Base-by-base conservation (phyloP, 2,113 vertebrate species). In the Peucedramus taeniatus region DNA sequence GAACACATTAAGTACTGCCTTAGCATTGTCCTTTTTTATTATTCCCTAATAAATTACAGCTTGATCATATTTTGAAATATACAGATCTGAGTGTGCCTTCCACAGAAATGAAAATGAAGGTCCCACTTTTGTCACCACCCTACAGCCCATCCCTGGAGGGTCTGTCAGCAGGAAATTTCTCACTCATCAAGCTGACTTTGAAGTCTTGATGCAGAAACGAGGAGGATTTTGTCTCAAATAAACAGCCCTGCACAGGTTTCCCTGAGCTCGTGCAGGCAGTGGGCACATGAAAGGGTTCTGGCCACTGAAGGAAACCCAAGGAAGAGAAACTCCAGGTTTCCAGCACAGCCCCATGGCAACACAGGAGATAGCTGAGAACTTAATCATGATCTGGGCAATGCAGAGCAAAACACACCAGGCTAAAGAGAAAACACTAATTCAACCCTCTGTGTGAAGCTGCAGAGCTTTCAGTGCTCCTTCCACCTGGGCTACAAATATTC, bases 391-490 rank as follows among this genome's bases (percentile, higher is more conserved):
- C 79, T 49, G 65, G 65, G 65, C 83, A 94, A 57, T 3, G 16
- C 88, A 83, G 53, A 94, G 51, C 61, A 47, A 87, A 76, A 45
- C 85, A 74, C 80, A 69, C 54, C 68, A 68, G 72, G 69, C 77
- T 50, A 11, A 69, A 82, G 80, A 89, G 69, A 75, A 95, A 96
- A 79, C 74, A 57, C 45, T 82, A 53, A 84, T 84, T 78, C 78
- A 42, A 0, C 24, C 35, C 70, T 40, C 72, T 18, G 20, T 7
- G 69, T 61, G 92, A 93, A 60, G 50, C 76, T 83, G 79, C 82
- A 84, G 84, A 56, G 68, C 54, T 64, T 74, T 61, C 82, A 16
- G 4, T 0, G 1, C n/a, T 40, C 50, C 45, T 37, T 87, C 66
- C 60, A 28, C 51, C 31, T 54, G 22, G 59, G 19, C 22, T 74